Percentiles rank a stretch among this genome's conserved stretches.
Conservation (phyloP, 2,113 vertebrate genomes). For the Corythornis madagascariensis region DNA sequence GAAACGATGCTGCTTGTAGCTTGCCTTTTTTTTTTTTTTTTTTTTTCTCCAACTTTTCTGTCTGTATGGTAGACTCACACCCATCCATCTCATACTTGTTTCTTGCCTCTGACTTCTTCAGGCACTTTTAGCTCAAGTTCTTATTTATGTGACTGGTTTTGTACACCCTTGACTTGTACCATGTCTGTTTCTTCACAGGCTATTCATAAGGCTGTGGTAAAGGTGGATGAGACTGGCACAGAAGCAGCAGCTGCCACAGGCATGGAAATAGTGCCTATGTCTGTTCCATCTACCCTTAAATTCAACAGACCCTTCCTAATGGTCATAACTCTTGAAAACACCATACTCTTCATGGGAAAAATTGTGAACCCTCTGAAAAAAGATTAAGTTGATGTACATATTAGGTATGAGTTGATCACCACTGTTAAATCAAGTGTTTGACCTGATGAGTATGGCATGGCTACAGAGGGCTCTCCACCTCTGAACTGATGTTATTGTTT, state of each 20-base stretch:
- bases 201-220: constrained; percentile 86
- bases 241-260: constrained; percentile 81
- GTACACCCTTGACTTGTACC: not conserved
- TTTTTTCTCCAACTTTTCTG: not conserved
- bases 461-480: not conserved
- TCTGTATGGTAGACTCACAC: not conserved
- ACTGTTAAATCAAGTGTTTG: not conserved
- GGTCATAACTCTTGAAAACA: constrained; percentile 45
- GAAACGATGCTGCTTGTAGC: not conserved
- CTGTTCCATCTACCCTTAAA: not conserved
- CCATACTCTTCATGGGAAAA: constrained; percentile 85
- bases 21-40: not conserved
- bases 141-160: not conserved
- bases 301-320: constrained; percentile 80
- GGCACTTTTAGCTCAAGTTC: not conserved
- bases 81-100: not conserved
- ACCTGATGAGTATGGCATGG: constrained; percentile 9
- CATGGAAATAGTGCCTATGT: constrained; percentile 85
- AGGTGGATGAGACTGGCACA: constrained; percentile 87
- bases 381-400: not conserved
- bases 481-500: constrained; percentile 9
- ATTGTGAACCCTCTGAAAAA: constrained; percentile 76
- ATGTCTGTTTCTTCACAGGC: constrained; percentile 73
- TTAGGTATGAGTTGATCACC: not conserved
- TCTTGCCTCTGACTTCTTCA: not conserved